Conservation (phyloP, 2,113 vertebrate genomes). For the Speoplatyrhinus poulsoni region DNA sequence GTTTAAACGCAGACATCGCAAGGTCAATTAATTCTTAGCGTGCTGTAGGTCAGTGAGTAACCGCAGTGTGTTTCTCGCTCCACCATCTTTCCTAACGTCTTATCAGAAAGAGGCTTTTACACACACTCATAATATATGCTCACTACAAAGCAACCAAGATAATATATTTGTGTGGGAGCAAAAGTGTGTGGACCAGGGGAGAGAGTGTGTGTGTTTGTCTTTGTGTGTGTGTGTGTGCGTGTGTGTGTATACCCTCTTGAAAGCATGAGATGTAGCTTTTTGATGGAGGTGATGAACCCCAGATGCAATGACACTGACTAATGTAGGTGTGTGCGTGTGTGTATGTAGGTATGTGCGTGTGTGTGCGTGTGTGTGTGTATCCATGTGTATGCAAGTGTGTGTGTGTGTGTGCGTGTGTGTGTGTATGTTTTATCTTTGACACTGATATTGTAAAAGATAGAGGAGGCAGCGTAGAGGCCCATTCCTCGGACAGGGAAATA, state of each 20-base stretch:
- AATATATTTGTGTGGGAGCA: background rate
- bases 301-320: constrained; percentile 32
- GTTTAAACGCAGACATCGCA: constrained; percentile 24
- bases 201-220: constrained; percentile 20
- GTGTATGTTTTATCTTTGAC: constrained; percentile 51
- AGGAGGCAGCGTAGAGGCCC: constrained; percentile 2
- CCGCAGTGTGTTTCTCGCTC: constrained; percentile 9
- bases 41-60: background rate
- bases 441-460: constrained; percentile 26
- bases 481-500: constrained; percentile 34
- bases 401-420: constrained; percentile 4
- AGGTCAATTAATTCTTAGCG: background rate
- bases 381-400: background rate
- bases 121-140: constrained; percentile 7
- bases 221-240: constrained; percentile 5
- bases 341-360: too few species aligned
- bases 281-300: constrained; percentile 64
- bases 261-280: constrained; percentile 40
- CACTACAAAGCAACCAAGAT: constrained; percentile 15
- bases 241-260: constrained; percentile 22
- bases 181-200: background rate
- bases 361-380: constrained; percentile 35
- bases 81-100: constrained; percentile 12
- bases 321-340: constrained; percentile 21
- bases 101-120: constrained; percentile 14